Conservation (phyloP, 2,113 vertebrate genomes). For the Etia nguti region DNA sequence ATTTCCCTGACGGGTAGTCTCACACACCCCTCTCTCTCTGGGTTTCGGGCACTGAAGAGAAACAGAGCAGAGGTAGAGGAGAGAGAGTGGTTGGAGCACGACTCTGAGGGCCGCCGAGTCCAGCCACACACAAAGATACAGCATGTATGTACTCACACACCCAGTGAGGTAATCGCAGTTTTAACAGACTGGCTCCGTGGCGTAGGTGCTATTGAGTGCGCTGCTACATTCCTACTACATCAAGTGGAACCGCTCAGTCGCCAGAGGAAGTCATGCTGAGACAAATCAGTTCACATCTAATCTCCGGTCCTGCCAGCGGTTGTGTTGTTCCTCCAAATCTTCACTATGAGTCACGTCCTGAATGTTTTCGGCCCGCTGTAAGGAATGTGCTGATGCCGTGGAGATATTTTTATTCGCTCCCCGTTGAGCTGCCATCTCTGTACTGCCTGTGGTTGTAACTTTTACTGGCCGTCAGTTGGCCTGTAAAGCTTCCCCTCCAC, state of each 20-base stretch:
- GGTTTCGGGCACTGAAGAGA: not conserved
- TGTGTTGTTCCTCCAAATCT: not conserved
- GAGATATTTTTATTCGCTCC: not conserved
- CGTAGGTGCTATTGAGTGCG: not conserved
- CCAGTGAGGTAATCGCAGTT: not conserved
- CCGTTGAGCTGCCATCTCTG: not conserved
- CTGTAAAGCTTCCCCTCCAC: not conserved
- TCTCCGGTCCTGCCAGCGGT: not conserved
- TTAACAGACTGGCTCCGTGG: not conserved
- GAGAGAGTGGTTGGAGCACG: not conserved
- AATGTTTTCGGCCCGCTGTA: not conserved
- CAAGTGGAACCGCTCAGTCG: not conserved
- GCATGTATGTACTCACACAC: rapidly evolving
- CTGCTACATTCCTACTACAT: not conserved
- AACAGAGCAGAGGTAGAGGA: not conserved
- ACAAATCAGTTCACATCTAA: not conserved
- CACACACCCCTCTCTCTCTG: rapidly evolving
- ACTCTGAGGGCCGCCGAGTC: not conserved
- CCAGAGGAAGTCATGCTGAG: not conserved
- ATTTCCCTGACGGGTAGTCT: not conserved
- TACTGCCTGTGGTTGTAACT: not conserved
- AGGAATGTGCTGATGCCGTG: not conserved
- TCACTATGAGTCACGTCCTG: not conserved
- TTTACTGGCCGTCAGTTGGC: not conserved
- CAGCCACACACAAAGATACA: not conserved